phyloP scores from a whole-genome alignment of 2,888 invertebrate genomes.

The Metopia argyrocephala region DNA sequence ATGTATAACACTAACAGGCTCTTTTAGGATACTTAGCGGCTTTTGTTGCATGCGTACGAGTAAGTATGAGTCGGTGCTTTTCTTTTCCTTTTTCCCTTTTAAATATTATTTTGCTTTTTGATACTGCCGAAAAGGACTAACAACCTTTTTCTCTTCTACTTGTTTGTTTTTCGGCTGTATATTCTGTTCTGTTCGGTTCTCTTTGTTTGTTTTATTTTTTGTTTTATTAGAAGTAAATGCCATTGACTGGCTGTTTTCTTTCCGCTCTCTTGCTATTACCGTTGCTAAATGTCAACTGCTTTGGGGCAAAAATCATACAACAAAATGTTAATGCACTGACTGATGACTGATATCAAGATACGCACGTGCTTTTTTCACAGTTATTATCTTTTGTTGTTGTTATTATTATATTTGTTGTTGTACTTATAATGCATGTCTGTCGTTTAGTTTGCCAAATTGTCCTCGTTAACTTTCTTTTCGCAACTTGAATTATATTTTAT shows the following conservation, averaged over 20 bases:
- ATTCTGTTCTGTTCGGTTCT: neutral
- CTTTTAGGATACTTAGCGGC: conserved; percentile 48
- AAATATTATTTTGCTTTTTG: conserved; percentile 20
- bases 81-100: no score
- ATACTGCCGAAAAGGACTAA: conserved; percentile 20
- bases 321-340: conserved; percentile 49
- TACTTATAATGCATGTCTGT: conserved; percentile 10
- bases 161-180: neutral
- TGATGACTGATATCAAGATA: conserved; percentile 15
- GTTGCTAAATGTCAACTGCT: conserved; percentile 41
- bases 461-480: neutral
- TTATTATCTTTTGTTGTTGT: conserved; percentile 4
- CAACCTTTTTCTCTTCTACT: neutral
- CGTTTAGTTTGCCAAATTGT: conserved; percentile 24
- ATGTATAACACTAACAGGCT: conserved; percentile 18
- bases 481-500: no score
- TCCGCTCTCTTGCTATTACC: conserved; percentile 12
- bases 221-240: conserved; percentile 19
- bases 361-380: conserved; percentile 57
- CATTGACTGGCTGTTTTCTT: conserved; percentile 26
- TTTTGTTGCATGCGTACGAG: conserved; percentile 21
- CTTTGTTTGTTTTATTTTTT: conserved; percentile 11
- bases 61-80: neutral
- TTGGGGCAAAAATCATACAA: conserved; percentile 55
- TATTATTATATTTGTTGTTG: neutral